Evolutionary conservation across 2,113 vertebrate species (phyloP).

Genomic region (Carettochelys insculpta): DNA sequence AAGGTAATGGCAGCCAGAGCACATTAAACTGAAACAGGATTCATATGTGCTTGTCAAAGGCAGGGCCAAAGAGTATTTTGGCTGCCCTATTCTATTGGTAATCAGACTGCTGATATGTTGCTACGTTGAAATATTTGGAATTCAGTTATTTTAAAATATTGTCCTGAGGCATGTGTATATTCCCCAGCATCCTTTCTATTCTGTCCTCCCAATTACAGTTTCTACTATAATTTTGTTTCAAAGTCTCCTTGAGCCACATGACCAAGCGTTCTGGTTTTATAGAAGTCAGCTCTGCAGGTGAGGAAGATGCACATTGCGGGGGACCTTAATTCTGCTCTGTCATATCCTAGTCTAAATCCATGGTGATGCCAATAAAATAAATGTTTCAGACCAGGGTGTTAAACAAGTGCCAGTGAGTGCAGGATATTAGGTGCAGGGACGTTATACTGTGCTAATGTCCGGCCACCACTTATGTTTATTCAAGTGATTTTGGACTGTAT

Average conservation of each 20-base stretch:
- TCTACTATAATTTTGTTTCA: background rate
- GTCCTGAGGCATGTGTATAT: background rate
- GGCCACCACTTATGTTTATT: background rate
- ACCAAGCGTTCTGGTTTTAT: background rate
- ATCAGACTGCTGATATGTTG: constrained; percentile 4
- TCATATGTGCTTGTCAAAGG: constrained; percentile 16
- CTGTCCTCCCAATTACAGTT: background rate
- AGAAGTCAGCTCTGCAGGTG: background rate
- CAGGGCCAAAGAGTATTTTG: background rate
- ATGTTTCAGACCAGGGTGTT: background rate
- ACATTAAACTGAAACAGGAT: constrained; percentile 1
- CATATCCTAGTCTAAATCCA: background rate
- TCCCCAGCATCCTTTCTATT: background rate
- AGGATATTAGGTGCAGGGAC: background rate
- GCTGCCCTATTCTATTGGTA: constrained; percentile 4
- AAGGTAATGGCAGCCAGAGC: constrained; percentile 9
- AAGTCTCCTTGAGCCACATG: background rate
- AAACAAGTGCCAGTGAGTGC: background rate
- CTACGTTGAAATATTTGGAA: background rate
- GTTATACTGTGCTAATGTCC: background rate
- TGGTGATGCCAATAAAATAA: background rate
- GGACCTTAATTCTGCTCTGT: background rate
- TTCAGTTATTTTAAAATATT: constrained; percentile 14
- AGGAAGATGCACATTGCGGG: background rate
- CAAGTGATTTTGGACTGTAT: background rate